Conservation (phyloP, 2,888 invertebrate species). For the Anorthoa munda region DNA sequence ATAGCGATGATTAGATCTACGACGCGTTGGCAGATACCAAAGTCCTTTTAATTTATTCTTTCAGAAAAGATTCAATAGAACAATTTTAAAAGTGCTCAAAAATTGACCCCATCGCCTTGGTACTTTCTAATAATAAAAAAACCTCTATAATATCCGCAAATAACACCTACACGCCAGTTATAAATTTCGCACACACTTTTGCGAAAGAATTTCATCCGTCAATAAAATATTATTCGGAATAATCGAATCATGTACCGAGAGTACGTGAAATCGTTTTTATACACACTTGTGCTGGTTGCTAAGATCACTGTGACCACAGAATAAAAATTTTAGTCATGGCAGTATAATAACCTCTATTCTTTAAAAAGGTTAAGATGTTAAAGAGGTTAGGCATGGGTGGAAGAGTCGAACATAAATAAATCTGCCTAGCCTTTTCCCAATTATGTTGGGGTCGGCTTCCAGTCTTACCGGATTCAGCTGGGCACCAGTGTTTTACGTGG, state of each 20-base stretch:
- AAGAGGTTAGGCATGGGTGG: no score
- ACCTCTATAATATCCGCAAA: conserved; percentile 7
- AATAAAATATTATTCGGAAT: conserved; percentile 31
- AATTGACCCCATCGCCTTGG: background rate
- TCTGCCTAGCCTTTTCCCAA: no score
- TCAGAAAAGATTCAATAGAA: background rate
- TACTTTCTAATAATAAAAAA: conserved; percentile 24
- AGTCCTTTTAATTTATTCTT: background rate
- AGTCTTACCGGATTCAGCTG: no score
- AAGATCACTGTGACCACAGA: conserved; percentile 27
- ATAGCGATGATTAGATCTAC: background rate
- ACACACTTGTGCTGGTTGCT: conserved; percentile 22
- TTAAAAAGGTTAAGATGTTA: background rate
- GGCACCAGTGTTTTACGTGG: no score
- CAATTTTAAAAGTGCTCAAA: background rate
- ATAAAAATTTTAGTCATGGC: background rate
- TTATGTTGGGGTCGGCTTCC: no score
- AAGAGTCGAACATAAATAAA: no score
- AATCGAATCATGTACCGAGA: conserved; percentile 49
- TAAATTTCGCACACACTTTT: conserved; percentile 51
- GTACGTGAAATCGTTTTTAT: conserved; percentile 54
- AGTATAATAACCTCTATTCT: conserved; percentile 8
- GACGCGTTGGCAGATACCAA: background rate
- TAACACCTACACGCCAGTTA: conserved; percentile 9
- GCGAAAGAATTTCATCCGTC: conserved; percentile 43